These are phyloP conservation scores for Cyaniris semiargus DNA, from an alignment of 2,888 invertebrate species.

Conservation along the genomic window DNA sequence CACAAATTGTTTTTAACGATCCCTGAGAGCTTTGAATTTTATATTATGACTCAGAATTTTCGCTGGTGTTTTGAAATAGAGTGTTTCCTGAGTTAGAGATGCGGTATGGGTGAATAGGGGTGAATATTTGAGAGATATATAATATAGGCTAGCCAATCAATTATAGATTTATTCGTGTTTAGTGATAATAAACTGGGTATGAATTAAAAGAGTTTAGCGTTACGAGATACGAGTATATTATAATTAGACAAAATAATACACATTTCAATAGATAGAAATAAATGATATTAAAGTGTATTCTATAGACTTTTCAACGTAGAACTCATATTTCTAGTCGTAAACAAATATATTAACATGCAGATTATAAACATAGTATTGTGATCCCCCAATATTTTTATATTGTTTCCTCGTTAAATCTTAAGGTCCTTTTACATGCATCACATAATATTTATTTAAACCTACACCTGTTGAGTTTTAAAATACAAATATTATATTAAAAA, in stretches of 20 bases:
- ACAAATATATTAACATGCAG: not conserved
- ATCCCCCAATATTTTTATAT: not conserved
- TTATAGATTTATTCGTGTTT: conserved; percentile 25
- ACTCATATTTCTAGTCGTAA: not conserved
- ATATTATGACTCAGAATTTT: conserved; percentile 17
- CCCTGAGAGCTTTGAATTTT: conserved; percentile 9
- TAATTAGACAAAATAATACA: not conserved
- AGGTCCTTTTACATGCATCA: conserved; percentile 19
- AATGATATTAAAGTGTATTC: not conserved
- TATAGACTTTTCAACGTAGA: not conserved
- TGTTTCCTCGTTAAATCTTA: not conserved
- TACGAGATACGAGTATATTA: conserved; percentile 19
- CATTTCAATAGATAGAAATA: conserved; percentile 27
- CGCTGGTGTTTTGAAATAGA: not conserved
- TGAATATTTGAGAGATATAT: not conserved
- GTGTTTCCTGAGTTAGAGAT: not conserved
- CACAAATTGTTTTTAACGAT: not conserved
- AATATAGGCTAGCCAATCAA: conserved; percentile 8
- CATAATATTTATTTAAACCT: not conserved
- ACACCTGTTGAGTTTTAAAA: not conserved
- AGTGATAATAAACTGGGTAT: conserved; percentile 24
- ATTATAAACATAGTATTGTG: not conserved
- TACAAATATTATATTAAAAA: not conserved
- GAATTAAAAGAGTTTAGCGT: conserved; percentile 19
- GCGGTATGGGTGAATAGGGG: not conserved